These are phyloP conservation scores for Podarcis lilfordi DNA, from an alignment of 2,797 vertebrate species.

Conservation along the genomic window DNA sequence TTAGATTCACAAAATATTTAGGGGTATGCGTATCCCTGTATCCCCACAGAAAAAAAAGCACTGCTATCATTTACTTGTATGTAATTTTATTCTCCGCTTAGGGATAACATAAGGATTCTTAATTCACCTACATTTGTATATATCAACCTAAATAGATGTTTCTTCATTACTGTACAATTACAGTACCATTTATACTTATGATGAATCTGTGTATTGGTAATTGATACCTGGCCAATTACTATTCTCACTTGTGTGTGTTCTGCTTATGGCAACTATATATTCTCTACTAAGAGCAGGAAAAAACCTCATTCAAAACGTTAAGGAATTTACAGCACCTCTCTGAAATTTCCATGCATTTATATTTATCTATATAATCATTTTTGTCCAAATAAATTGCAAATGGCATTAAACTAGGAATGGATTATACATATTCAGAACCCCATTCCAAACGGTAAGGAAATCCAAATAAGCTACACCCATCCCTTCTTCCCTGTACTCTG, in stretches of 20 bases:
- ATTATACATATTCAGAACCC: background rate
- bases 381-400: slow-evolving; percentile 19
- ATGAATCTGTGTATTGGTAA: background rate
- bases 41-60: too few relatives aligned
- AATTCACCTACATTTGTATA: background rate
- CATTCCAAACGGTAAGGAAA: slow-evolving; percentile 3
- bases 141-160: background rate
- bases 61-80: too few relatives aligned
- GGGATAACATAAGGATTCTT: background rate
- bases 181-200: background rate
- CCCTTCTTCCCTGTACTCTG: slow-evolving; percentile 7
- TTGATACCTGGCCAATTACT: background rate
- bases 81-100: background rate
- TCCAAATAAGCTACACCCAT: background rate
- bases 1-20: too few relatives aligned
- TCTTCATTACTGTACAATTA: background rate
- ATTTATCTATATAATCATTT: background rate
- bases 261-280: background rate
- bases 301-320: background rate
- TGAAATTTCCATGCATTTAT: background rate
- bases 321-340: background rate
- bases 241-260: background rate
- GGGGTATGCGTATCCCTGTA: too few relatives aligned
- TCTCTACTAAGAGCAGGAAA: background rate
- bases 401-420: background rate